These are phyloP conservation scores for Cnemophilus loriae DNA, from an alignment of 2,113 vertebrate genomes.

Conservation along the genomic window DNA sequence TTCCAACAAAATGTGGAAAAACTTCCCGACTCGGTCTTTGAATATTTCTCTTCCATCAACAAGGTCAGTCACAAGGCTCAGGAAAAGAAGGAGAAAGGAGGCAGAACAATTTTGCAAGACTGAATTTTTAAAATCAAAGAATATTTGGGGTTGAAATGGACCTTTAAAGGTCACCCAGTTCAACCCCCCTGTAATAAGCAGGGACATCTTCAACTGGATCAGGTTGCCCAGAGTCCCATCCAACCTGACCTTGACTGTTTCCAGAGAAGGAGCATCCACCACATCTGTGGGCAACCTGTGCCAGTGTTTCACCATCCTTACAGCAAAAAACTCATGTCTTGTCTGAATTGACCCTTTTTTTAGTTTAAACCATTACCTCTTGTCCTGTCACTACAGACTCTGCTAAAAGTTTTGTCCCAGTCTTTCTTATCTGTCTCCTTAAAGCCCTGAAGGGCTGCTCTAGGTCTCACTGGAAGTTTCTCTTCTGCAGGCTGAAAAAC, in stretches of 20 bases:
- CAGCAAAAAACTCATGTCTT: background rate
- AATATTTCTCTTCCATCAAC: background rate
- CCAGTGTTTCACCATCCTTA: background rate
- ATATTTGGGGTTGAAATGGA: background rate
- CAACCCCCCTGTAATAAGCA: background rate
- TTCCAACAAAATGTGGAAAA: background rate
- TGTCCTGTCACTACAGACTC: fast-evolving
- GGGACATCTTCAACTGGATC: background rate
- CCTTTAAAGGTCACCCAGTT: background rate
- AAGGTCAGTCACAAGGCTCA: background rate
- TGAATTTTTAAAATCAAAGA: background rate
- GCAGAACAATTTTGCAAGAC: background rate
- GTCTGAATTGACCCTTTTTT: background rate
- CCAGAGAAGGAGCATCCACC: background rate
- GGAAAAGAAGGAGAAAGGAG: background rate
- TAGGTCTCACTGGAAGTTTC: background rate
- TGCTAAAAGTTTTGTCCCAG: background rate
- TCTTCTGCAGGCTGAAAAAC: background rate
- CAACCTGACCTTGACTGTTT: background rate
- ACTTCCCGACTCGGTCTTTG: background rate
- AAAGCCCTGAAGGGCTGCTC: fast-evolving
- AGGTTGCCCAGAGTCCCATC: background rate
- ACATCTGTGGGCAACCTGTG: background rate
- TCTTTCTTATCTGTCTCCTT: background rate
- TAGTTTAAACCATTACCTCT: background rate